Evolutionary conservation across 1,140 invertebrate species (phyloP), one percentile per base, ranked within the genome.

Genomic region (Grapholita molesta): DNA sequence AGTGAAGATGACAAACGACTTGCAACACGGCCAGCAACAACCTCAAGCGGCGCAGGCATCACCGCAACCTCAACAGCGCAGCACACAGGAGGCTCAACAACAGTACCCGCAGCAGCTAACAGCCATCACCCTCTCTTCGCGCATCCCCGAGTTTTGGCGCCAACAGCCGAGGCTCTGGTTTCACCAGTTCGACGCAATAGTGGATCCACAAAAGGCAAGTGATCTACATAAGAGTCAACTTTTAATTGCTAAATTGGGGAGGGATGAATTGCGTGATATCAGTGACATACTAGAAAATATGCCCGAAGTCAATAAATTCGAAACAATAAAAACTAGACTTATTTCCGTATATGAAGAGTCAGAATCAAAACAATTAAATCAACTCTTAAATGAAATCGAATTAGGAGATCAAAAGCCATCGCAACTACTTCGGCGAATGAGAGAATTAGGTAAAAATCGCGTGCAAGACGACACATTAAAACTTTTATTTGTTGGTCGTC

Each of bases 361-460:
- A 11, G 35, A 42, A 42, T 42, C 11, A 2, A 3, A 11, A 15
- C 67, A 68, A 68, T 5, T 68, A 24, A 24, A 74, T n/a, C 38
- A 68, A 6, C 9, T 70, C 2, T 9, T 73, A 12, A n/a, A 18
- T 7, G 73, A 68, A 53, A 70, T 73, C 21, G 69, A 71, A 35
- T 53, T 70, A 12, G 70, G 69, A 18, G 69, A 72, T 7, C 72
- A 72, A 21, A 70, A 70, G n/a, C 74, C 74, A 0, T 61, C 48
- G 0, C 70, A 77, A 38, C 18, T 74, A 15, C 42, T 77, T 2
- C 64, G 75, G 4, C 38, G 64, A 0, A 77, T 77, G 70, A 67
- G 68, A 21, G 35, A 66, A 1, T 35, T 73, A 5, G 66, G 70
- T 0, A n/a, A 66, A 23, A 66, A 66, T 8, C 70, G 68, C 9